Evolutionary conservation across 2,113 vertebrate genomes (phyloP).

Genomic region (Melanotaenia duboulayi): DNA sequence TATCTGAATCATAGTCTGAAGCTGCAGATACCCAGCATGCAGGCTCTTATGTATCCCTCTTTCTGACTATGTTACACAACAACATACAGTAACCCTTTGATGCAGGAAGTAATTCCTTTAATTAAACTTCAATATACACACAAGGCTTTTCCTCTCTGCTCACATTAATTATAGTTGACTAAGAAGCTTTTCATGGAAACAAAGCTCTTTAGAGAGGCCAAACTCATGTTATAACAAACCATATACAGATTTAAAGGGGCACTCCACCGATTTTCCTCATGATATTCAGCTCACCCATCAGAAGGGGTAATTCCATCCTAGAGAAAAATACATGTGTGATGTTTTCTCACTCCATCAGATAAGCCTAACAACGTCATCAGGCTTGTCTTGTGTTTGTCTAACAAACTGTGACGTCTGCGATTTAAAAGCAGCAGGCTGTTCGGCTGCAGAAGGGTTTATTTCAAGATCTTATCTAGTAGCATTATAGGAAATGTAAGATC

Average conservation of each 20-base stretch:
- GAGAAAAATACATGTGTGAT: background rate
- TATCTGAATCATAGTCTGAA: background rate
- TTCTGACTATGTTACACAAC: background rate
- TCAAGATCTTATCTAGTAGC: background rate
- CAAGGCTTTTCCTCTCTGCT: background rate
- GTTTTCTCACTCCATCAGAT: background rate
- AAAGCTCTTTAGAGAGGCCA: background rate
- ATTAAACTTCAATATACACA: background rate
- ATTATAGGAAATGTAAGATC: background rate
- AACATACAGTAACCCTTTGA: background rate
- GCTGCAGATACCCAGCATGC: background rate
- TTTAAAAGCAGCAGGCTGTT: background rate
- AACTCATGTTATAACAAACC: background rate
- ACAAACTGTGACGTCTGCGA: background rate
- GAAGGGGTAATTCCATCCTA: background rate
- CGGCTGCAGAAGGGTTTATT: background rate
- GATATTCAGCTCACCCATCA: background rate
- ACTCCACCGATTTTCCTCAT: background rate
- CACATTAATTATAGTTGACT: conserved; percentile 5
- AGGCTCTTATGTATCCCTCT: background rate
- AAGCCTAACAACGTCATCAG: background rate
- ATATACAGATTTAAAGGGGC: conserved; percentile 2
- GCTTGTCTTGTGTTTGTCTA: background rate
- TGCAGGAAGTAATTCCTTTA: background rate
- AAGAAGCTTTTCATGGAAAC: conserved; percentile 34